Conservation (phyloP, 2,797 vertebrate species). For the Pachyuromys duprasi region DNA sequence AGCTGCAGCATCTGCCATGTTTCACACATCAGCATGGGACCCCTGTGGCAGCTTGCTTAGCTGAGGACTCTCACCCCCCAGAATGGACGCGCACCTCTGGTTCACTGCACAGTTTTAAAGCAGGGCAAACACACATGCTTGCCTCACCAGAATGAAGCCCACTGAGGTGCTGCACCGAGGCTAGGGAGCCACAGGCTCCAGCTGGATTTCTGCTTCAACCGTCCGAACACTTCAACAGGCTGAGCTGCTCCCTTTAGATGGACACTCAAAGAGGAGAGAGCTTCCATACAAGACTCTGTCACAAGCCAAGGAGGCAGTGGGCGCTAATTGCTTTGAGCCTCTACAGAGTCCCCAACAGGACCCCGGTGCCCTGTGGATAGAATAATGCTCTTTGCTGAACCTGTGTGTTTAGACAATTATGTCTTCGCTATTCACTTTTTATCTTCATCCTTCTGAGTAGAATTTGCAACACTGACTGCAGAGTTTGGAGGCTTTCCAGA, state of each 20-base stretch:
- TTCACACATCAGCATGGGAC: not conserved
- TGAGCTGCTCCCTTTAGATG: not conserved
- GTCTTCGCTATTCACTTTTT: not conserved
- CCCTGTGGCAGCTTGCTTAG: not conserved
- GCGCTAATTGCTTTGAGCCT: not conserved
- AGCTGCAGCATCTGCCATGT: fast-evolving
- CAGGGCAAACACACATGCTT: not conserved
- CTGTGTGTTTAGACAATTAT: not conserved
- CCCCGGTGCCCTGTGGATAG: too few species aligned
- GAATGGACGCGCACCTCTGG: not conserved
- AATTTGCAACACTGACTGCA: not conserved
- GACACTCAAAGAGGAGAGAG: not conserved
- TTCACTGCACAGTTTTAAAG: not conserved
- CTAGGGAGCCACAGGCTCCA: not conserved
- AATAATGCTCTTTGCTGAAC: not conserved
- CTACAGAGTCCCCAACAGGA: not conserved
- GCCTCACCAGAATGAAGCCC: not conserved
- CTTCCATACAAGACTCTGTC: not conserved
- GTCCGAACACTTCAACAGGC: not conserved
- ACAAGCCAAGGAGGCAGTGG: not conserved
- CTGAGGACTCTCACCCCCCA: not conserved
- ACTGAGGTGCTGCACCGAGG: not conserved
- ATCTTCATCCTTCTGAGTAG: not conserved
- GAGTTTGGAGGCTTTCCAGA: slow-evolving; percentile 32
- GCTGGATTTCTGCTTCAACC: not conserved